These are phyloP conservation scores for Toxostoma redivivum DNA, from an alignment of 2,113 vertebrate genomes.

Conservation along the genomic window DNA sequence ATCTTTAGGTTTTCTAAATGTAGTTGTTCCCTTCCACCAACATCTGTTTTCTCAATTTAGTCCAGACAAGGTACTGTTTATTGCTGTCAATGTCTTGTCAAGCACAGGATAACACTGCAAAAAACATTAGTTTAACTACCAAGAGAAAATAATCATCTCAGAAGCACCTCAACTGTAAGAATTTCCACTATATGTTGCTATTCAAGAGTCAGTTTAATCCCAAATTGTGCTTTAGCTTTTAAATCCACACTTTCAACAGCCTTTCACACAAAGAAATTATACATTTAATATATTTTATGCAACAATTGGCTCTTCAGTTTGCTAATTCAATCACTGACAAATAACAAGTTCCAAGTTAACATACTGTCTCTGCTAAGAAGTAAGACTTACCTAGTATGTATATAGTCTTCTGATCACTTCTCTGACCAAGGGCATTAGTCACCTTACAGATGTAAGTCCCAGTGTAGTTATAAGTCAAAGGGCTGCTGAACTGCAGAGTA, in stretches of 20 bases:
- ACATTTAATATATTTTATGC: neutral
- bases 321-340: neutral
- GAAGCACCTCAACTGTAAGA: neutral
- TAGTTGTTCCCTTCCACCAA: neutral
- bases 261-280: neutral
- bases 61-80: neutral
- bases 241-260: neutral
- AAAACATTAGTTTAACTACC: neutral
- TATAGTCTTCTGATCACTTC: constrained; percentile 83
- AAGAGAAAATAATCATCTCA: neutral
- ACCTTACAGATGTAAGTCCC: constrained; percentile 91
- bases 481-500: constrained; percentile 84
- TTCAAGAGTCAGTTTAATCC: neutral
- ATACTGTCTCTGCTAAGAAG: neutral
- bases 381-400: constrained; percentile 87
- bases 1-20: neutral
- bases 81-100: neutral
- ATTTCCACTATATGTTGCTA: neutral
- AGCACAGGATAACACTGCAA: neutral
- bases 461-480: constrained; percentile 88
- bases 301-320: neutral
- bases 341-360: neutral
- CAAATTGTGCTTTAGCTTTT: neutral
- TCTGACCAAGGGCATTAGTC: constrained; percentile 84
- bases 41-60: neutral